Evolutionary conservation across 2,113 vertebrate species (phyloP), one percentile per base, ranked within the genome.

Genomic region (Datnioides undecimradiatus): DNA sequence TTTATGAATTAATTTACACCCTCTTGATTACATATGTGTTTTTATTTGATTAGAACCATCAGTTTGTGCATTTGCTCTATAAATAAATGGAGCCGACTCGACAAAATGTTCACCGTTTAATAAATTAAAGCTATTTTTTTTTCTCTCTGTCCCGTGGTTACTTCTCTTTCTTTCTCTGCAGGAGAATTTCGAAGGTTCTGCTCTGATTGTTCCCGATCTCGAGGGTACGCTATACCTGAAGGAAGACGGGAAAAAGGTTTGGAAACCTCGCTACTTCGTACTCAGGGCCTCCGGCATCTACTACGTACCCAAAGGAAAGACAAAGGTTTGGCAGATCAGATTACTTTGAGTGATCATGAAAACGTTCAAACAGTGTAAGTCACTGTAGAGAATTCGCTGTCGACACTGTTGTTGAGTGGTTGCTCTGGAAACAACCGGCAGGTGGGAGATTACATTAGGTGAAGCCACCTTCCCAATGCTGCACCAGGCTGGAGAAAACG

Each of bases 271-370:
- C 23, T 97, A 96, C 88, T 97, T 98, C 86, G 88, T 97, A 87
- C 94, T 98, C 3, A 94, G 97, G 67, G 97, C 97, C 88, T 98
- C 97, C 52, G 97, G 97, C 85, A 96, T 98, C 94, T 98, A 98
- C 93, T 97, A 96, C 41, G 95, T 97, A 13, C 96, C 96, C 75
- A 97, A 96, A 94, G 96, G 97, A 88, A 98, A 98, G 90, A 97
- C 95, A 67, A 98, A 97, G 96, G 97, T 98, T 86, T 13, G 48
- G 8, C 25, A 57, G 21, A 62, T 29, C 9, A 59, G 41, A 48
- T 9, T 3, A 91, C 1, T 16, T 94, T 80, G n/a, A n/a, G 85
- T 48, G 88, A 59, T 34, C 19, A 8, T 41, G 4, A 48, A 60
- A 38, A 25, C 23, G 21, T 36, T 33, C 8, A 9, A 17, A n/a